A percentile compares a stretch with the other conserved stretches of the same genome.
phyloP scores from a whole-genome alignment of 2,888 invertebrate genomes.

The Philhelius pedissequus region DNA sequence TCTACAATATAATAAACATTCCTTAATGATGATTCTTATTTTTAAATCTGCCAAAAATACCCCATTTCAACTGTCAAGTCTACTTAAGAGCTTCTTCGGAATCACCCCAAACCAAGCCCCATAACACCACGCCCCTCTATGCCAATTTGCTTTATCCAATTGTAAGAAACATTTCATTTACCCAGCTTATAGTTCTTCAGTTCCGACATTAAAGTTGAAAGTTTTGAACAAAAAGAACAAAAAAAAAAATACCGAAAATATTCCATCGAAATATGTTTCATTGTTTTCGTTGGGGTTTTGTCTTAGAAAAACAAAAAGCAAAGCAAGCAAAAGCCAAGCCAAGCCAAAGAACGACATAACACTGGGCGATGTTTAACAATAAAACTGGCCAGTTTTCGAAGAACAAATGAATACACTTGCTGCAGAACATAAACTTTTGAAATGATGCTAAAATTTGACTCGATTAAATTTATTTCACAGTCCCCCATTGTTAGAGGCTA shows the following conservation, averaged over 20 bases:
- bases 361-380: constrained; percentile 28
- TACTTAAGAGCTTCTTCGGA: background rate
- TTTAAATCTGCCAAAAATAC: background rate
- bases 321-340: no score
- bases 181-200: background rate
- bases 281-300: constrained; percentile 10
- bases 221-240: background rate
- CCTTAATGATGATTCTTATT: background rate
- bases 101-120: no score
- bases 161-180: background rate
- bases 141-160: background rate
- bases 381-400: constrained; percentile 20
- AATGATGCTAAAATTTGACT: constrained; percentile 66
- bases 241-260: constrained; percentile 36
- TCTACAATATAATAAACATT: background rate
- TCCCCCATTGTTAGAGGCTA: constrained; percentile 44
- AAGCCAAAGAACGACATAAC: constrained; percentile 1
- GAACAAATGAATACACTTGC: constrained; percentile 41
- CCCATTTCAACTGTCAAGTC: background rate
- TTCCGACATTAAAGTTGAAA: background rate
- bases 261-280: constrained; percentile 14
- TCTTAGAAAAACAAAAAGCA: background rate
- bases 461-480: constrained; percentile 64
- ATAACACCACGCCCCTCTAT: no score
- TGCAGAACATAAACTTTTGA: constrained; percentile 14